Conservation (phyloP, 2,888 invertebrate species). For the Oscheius myriophilus region DNA sequence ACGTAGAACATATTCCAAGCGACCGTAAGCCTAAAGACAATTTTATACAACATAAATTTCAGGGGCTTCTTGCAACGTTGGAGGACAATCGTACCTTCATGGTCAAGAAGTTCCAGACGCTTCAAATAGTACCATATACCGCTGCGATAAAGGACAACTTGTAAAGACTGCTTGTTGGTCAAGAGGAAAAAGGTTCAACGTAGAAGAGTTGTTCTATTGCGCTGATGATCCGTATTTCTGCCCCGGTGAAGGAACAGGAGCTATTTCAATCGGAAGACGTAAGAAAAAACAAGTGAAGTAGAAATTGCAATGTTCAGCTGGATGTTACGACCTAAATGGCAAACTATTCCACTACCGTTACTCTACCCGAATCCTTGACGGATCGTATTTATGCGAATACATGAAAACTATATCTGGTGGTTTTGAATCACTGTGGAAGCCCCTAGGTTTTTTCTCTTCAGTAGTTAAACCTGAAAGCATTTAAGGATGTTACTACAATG, state of each 20-base stretch:
- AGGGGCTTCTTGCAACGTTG: slow-evolving; percentile 13
- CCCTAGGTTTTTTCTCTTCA: neutral
- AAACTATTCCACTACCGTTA: slow-evolving; percentile 12
- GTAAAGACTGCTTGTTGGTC: slow-evolving; percentile 24
- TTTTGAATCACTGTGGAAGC: slow-evolving; percentile 5
- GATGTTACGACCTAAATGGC: neutral
- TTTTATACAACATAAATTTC: neutral
- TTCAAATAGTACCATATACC: slow-evolving; percentile 14
- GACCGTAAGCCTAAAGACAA: neutral
- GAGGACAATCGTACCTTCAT: slow-evolving; percentile 16
- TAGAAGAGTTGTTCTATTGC: slow-evolving; percentile 22
- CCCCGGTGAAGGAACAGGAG: slow-evolving; percentile 15
- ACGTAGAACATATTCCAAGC: slow-evolving; percentile 7
- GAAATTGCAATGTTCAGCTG: neutral
- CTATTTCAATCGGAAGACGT: neutral
- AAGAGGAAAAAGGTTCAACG: slow-evolving; percentile 15
- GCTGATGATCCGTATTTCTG: slow-evolving; percentile 20
- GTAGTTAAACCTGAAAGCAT: neutral
- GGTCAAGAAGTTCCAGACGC: slow-evolving; percentile 14
- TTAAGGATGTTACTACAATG: neutral
- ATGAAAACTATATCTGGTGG: slow-evolving; percentile 3
- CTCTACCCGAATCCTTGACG: slow-evolving; percentile 1
- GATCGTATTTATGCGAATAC: slow-evolving; percentile 8
- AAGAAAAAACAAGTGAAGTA: neutral
- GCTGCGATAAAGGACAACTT: slow-evolving; percentile 15